Evolutionary conservation across 2,797 vertebrate genomes (phyloP).

Genomic region (Octomys mimax): DNA sequence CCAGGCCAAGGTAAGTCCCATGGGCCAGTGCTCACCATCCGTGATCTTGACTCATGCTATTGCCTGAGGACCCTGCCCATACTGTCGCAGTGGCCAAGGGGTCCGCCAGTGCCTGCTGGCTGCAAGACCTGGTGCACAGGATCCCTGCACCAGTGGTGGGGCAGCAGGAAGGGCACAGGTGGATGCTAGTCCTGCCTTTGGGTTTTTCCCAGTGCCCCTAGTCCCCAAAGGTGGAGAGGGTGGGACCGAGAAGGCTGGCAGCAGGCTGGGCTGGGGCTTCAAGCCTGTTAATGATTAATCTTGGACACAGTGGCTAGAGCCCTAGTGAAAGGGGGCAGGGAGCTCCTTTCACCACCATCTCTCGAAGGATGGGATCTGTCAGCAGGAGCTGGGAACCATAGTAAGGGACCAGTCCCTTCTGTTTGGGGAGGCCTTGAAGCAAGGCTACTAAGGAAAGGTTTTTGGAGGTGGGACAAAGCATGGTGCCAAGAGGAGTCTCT

Average conservation of each 20-base stretch:
- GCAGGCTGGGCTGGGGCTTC: constrained; percentile 18
- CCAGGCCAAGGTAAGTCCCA: constrained; percentile 68
- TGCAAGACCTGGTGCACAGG: fast-evolving
- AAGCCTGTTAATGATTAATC: constrained; percentile 76
- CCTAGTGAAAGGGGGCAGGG: not conserved
- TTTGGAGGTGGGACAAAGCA: not conserved
- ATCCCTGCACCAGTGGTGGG: not conserved
- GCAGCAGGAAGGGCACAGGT: not conserved
- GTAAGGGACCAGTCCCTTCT: not conserved
- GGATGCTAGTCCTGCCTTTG: not conserved
- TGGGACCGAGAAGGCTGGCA: constrained; percentile 46
- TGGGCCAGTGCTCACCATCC: not conserved
- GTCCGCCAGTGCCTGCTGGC: not conserved
- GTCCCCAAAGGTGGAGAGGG: constrained; percentile 42
- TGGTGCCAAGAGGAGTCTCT: not conserved
- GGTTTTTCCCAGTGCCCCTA: not conserved
- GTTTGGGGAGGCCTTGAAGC: not conserved
- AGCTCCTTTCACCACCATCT: not conserved
- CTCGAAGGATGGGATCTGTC: not conserved
- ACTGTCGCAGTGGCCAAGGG: not conserved
- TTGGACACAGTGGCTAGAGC: not conserved
- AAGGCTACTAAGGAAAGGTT: not conserved
- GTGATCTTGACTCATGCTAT: not conserved
- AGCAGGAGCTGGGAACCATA: not conserved
- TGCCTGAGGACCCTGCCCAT: no score